Percentiles rank a stretch among this genome's conserved stretches.
phyloP scores from a whole-genome alignment of 2,888 invertebrate species.

The Lasioglossum marginatum region DNA sequence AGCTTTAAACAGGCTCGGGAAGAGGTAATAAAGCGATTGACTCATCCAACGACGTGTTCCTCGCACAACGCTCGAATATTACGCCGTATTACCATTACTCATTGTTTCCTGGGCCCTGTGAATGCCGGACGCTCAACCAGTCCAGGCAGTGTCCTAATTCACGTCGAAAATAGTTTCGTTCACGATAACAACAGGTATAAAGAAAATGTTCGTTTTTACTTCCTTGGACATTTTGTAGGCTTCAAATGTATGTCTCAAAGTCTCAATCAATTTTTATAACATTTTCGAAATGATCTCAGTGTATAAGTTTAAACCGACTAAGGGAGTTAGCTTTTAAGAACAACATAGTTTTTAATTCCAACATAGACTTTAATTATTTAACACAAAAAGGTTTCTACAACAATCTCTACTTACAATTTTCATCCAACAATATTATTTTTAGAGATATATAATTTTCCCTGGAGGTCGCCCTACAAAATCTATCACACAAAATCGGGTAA shows the following conservation, averaged over 20 bases:
- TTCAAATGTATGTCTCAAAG: background rate
- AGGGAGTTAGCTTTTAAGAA: background rate
- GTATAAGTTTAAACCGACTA: background rate
- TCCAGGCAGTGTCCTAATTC: background rate
- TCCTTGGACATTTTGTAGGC: background rate
- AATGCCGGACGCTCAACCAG: background rate
- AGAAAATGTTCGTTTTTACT: background rate
- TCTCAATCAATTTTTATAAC: background rate
- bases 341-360: background rate
- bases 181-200: background rate
- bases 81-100: background rate
- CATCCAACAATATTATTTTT: background rate
- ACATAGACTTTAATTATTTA: no score
- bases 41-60: background rate
- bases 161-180: background rate
- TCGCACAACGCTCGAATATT: constrained; percentile 5
- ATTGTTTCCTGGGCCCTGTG: background rate
- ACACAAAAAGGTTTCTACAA: background rate
- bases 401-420: background rate
- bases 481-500: background rate
- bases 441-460: background rate
- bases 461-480: background rate
- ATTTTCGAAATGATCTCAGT: background rate
- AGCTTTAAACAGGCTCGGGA: constrained; percentile 20
- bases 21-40: constrained; percentile 57